phyloP scores from a whole-genome alignment of 1,140 invertebrate species.

The Tetranychus cinnabarinus region DNA sequence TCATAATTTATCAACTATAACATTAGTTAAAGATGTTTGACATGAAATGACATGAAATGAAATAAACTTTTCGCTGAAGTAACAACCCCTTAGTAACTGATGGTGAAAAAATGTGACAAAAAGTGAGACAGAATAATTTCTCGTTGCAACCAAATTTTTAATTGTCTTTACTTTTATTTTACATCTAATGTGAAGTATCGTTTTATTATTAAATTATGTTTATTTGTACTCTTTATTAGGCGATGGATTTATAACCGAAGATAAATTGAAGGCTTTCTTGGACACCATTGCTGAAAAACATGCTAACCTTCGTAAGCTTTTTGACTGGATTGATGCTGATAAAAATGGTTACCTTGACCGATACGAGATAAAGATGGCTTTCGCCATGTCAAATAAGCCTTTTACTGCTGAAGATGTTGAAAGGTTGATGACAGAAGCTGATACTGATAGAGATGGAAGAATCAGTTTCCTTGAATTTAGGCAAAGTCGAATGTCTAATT shows the following conservation, averaged over 20 bases:
- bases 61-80: too few species aligned
- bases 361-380: conserved; percentile 2
- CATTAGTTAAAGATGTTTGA: too few species aligned
- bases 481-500: background rate
- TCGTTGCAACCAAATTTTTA: too few species aligned
- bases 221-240: background rate
- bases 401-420: background rate
- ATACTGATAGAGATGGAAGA: background rate
- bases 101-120: too few species aligned
- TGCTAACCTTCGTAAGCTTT: background rate
- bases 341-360: conserved; percentile 1
- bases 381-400: background rate
- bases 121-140: too few species aligned
- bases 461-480: background rate
- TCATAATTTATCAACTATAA: too few species aligned
- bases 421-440: background rate
- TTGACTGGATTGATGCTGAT: conserved; percentile 1
- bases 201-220: too few species aligned
- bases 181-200: too few species aligned
- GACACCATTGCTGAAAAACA: background rate
- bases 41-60: too few species aligned
- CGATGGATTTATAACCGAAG: background rate
- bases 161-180: too few species aligned
- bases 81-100: too few species aligned
- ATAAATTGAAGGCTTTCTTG: background rate